These are phyloP conservation scores for Argyresthia albistria DNA, from an alignment of 2,888 invertebrate genomes.

Conservation along the genomic window DNA sequence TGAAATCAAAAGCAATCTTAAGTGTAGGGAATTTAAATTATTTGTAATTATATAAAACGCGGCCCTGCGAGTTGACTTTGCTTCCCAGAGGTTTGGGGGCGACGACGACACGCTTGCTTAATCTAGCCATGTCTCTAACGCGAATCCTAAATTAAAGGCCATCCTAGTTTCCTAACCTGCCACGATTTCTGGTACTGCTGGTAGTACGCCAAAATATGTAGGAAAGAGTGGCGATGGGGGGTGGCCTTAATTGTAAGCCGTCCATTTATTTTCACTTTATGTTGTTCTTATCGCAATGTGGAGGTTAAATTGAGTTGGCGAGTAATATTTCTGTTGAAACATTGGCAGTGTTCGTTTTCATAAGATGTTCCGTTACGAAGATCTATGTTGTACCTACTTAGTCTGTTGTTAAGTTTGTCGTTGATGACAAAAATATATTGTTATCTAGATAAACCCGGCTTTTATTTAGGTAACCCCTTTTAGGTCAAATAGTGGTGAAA, in stretches of 20 bases:
- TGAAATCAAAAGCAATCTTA: slow-evolving; percentile 46
- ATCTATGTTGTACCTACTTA: slow-evolving; percentile 52
- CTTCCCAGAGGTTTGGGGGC: too few species aligned
- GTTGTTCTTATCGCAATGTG: slow-evolving; percentile 19
- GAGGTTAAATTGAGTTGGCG: slow-evolving; percentile 24
- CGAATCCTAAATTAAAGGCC: too few species aligned
- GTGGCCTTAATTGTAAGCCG: slow-evolving; percentile 37
- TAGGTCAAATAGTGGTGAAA: too few species aligned
- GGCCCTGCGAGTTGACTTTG: too few species aligned
- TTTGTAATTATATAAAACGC: slow-evolving; percentile 17
- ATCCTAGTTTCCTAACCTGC: too few species aligned
- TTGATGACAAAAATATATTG: slow-evolving; percentile 72
- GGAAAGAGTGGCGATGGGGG: too few species aligned
- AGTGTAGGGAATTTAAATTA: slow-evolving; percentile 40
- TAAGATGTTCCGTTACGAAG: slow-evolving; percentile 49
- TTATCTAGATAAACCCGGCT: slow-evolving; percentile 54
- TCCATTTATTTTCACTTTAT: slow-evolving; percentile 51
- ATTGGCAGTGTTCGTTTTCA: slow-evolving; percentile 35
- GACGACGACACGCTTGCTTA: too few species aligned
- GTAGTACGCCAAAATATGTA: too few species aligned
- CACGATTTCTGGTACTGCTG: too few species aligned
- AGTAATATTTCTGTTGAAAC: slow-evolving; percentile 28
- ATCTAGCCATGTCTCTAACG: too few species aligned
- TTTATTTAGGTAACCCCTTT: too few species aligned
- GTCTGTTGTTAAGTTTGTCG: slow-evolving; percentile 72